phyloP scores from a whole-genome alignment of 2,113 vertebrate species.

The Delphinus delphis region DNA sequence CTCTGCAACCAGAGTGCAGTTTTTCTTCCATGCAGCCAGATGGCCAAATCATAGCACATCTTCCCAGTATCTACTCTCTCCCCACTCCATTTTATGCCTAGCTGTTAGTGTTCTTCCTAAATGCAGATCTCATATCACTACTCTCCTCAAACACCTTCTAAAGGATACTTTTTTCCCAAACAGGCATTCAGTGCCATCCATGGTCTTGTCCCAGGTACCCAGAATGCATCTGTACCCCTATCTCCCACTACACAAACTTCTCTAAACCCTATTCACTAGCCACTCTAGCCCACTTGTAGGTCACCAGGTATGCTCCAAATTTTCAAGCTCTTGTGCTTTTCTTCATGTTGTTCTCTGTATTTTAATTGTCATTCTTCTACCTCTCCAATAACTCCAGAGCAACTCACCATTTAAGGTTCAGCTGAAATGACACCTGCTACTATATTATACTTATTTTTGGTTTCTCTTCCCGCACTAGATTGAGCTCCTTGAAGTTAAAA shows the following conservation, averaged over 20 bases:
- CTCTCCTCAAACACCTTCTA: not conserved
- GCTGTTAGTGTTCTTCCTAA: conserved; percentile 45
- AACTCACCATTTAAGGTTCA: conserved; percentile 17
- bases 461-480: not conserved
- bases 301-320: not conserved
- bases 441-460: conserved; percentile 12
- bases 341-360: not conserved
- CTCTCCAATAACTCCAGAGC: not conserved
- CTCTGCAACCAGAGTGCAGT: not conserved
- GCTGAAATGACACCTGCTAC: conserved; percentile 12
- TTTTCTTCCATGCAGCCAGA: conserved; percentile 41
- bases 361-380: not conserved
- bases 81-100: not conserved
- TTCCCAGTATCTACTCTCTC: not conserved
- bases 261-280: not conserved
- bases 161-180: not conserved
- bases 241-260: not conserved
- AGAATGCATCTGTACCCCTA: not conserved
- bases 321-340: conserved; percentile 14
- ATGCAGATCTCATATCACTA: conserved; percentile 21
- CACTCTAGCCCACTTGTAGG: not conserved
- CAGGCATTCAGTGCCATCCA: not conserved
- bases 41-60: conserved; percentile 43
- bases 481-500: conserved; percentile 40
- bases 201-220: not conserved